A percentile compares a stretch with the other conserved stretches of the same genome.
phyloP scores from a whole-genome alignment of 2,797 vertebrate species.

The Hypotaenidia okinawae region DNA sequence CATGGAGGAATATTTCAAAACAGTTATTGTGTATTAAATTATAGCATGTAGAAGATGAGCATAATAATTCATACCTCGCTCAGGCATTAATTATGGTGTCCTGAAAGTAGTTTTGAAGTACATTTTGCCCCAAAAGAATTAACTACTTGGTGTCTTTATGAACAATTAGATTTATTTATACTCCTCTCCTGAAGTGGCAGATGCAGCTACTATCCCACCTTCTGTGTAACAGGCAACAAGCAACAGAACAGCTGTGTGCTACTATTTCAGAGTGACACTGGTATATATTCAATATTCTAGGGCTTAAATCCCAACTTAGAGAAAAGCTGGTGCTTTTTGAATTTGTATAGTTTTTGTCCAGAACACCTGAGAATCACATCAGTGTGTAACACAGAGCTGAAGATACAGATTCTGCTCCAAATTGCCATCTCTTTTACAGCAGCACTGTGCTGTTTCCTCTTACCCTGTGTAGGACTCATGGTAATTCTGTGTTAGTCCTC shows the following conservation, averaged over 20 bases:
- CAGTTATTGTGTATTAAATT: background rate
- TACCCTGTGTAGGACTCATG: background rate
- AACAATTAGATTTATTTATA: background rate
- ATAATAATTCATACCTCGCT: background rate
- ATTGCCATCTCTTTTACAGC: background rate
- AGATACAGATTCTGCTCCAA: background rate
- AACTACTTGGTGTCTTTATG: background rate
- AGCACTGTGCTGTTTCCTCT: background rate
- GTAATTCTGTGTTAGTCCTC: background rate
- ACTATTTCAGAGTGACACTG: background rate
- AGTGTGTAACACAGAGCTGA: background rate
- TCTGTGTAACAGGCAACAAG: background rate
- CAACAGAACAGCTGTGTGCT: background rate
- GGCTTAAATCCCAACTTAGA: background rate
- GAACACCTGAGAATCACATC: background rate
- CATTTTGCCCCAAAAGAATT: background rate
- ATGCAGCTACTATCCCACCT: accelerated
- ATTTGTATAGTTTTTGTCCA: background rate
- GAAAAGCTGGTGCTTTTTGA: background rate
- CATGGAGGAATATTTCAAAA: background rate
- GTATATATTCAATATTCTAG: accelerated
- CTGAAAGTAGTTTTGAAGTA: background rate
- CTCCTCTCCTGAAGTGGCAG: background rate
- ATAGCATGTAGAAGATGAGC: background rate
- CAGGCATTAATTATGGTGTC: background rate